Percentiles rank a stretch among this genome's conserved stretches.
Conservation (phyloP, 1,140 invertebrate genomes). For the Diorhabda carinulata region DNA sequence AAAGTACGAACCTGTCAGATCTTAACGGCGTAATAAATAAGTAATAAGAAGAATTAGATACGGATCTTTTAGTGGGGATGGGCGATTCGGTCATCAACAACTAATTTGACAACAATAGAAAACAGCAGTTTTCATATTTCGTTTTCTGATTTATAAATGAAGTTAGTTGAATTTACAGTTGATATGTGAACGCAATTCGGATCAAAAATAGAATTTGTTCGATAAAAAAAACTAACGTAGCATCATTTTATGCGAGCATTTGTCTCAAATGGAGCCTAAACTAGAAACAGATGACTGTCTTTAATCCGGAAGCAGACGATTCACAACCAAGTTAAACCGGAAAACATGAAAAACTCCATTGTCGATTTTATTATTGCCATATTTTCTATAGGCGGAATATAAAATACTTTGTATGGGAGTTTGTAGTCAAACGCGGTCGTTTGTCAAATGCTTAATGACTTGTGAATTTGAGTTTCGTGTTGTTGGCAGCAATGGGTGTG, state of each 20-base stretch:
- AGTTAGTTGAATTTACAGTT: background rate
- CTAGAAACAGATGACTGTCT: slow-evolving; percentile 19
- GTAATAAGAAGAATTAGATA: slow-evolving; percentile 8
- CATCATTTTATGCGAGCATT: slow-evolving; percentile 11
- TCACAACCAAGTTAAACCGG: background rate
- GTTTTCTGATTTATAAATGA: too few relatives aligned
- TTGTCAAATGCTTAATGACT: slow-evolving; percentile 26
- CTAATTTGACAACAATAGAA: too few relatives aligned
- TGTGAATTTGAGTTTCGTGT: slow-evolving; percentile 19
- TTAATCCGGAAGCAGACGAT: slow-evolving; percentile 6
- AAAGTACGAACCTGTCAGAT: slow-evolving; percentile 17
- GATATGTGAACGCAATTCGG: background rate
- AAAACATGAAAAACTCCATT: slow-evolving; percentile 9
- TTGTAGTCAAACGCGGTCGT: slow-evolving; percentile 11
- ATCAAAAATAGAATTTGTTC: background rate
- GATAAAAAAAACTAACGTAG: slow-evolving; percentile 5
- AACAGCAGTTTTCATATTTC: too few relatives aligned
- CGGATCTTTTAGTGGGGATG: background rate
- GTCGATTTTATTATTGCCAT: slow-evolving; percentile 13
- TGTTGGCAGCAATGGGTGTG: slow-evolving; percentile 21
- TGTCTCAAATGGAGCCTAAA: slow-evolving; percentile 22
- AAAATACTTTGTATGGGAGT: slow-evolving; percentile 20
- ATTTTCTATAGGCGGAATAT: slow-evolving; percentile 13
- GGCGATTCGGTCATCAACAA: background rate
- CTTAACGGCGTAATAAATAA: slow-evolving; percentile 19